Evolutionary conservation across 2,888 invertebrate genomes (phyloP), one percentile per base, ranked within the genome.

Genomic region (Drosophila merina): DNA sequence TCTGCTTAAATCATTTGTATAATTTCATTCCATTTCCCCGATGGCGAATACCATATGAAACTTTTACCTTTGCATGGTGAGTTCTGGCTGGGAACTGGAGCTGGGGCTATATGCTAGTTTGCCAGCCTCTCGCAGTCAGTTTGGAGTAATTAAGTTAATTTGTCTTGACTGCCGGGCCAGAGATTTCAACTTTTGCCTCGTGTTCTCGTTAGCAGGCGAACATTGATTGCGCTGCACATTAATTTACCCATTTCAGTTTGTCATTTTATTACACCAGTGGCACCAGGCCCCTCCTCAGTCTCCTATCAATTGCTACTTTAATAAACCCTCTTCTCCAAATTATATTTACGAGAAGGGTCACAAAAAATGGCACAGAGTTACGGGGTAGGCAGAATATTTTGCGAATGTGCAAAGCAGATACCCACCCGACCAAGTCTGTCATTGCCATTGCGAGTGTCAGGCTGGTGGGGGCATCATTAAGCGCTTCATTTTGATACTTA

Each of bases 401-500:
- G 57, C 48, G 62, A 82, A 76, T 85, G 79, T 76, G 74, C 59
- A 40, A 36, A 62, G 54, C 66, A 76, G 82, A 78, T 75, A 79
- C 60, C 72, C 63, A 79, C 60, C 72, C 63, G 69, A 64, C 60
- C 69, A 74, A 82, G 77, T 64, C 86, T 76, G 58, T 72, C 51
- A 63, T 49, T 26, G 42, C 44, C 10, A 44, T 51, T 51, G 48
- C 28, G 47, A 60, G 40, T 38, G 52, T 49, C 26, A 44, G 70
- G 60, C 70, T 56, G 62, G 77, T 67, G 75, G 71, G 72, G 67
- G 74, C 84, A 74, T 76, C 85, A 84, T 86, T 84, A 78, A 88
- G 80, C 78, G 72, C 79, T 68, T 76, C 80, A 88, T 88, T 86
- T 86, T 75, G 76, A 77, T 86, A 77, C 83, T 86, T 84, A 83